phyloP scores from a whole-genome alignment of 1,140 invertebrate species.

The Drosophila takahashii region DNA sequence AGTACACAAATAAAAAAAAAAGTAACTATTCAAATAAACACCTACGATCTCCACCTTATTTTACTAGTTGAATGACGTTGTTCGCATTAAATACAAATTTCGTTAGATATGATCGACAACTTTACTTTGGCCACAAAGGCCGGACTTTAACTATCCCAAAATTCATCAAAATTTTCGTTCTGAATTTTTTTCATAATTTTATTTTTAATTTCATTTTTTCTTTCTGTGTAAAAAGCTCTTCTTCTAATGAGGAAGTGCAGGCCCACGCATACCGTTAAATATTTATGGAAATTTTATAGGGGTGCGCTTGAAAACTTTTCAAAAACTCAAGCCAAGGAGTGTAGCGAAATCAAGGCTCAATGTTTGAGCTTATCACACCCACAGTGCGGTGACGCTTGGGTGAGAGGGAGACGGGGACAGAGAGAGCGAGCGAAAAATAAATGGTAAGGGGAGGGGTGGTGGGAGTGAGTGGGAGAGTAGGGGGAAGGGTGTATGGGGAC shows the following conservation, averaged over 20 bases:
- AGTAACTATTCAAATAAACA: too few relatives aligned
- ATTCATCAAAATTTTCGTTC: too few relatives aligned
- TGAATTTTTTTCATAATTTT: too few relatives aligned
- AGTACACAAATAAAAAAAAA: background rate
- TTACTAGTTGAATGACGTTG: too few relatives aligned
- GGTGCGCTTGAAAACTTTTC: conserved; percentile 14
- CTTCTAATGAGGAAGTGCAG: conserved; percentile 31
- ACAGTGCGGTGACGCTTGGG: conserved; percentile 57
- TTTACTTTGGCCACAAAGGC: background rate
- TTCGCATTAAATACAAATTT: too few relatives aligned
- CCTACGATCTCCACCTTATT: too few relatives aligned
- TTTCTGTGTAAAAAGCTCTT: conserved; percentile 20
- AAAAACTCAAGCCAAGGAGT: background rate
- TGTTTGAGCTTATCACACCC: conserved; percentile 46
- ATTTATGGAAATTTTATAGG: conserved; percentile 45
- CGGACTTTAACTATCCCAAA: background rate
- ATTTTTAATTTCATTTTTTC: background rate
- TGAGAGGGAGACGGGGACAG: conserved; percentile 1
- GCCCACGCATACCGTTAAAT: conserved; percentile 27
- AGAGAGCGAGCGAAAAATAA: too few relatives aligned
- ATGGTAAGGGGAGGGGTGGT: too few relatives aligned
- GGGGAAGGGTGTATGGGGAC: background rate
- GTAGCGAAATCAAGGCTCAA: conserved; percentile 30
- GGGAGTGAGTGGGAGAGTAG: conserved; percentile 1
- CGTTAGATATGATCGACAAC: background rate